Percentiles rank a stretch among this genome's conserved stretches.
phyloP scores from a whole-genome alignment of 2,113 vertebrate genomes.

The Siniperca chuatsi region DNA sequence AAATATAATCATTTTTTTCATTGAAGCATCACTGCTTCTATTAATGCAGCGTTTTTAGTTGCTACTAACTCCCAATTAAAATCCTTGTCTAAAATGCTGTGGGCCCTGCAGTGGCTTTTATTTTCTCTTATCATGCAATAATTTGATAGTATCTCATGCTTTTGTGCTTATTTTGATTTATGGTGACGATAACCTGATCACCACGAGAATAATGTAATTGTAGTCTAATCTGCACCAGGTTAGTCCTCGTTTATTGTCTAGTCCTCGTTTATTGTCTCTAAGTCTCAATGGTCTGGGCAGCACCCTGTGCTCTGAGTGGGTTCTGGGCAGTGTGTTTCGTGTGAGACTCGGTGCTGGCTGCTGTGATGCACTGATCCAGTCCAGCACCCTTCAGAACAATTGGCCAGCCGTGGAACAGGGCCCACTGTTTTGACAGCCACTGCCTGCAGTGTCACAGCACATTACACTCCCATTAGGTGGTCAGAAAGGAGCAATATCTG shows the following conservation, averaged over 20 bases:
- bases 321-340: slow-evolving; percentile 42
- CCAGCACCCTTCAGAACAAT: slow-evolving; percentile 81
- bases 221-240: slow-evolving; percentile 1
- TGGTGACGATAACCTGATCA: slow-evolving; percentile 9
- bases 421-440: slow-evolving; percentile 77
- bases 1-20: slow-evolving; percentile 32
- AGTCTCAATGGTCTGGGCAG: slow-evolving; percentile 20
- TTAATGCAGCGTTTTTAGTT: slow-evolving; percentile 11
- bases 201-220: slow-evolving; percentile 12
- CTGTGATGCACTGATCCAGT: slow-evolving; percentile 71
- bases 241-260: slow-evolving; percentile 7
- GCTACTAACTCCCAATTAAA: neutral
- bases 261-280: slow-evolving; percentile 7
- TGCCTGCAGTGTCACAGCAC: slow-evolving; percentile 77
- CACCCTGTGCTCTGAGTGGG: slow-evolving; percentile 25
- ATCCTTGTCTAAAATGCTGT: neutral
- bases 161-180: slow-evolving; percentile 25
- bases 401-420: slow-evolving; percentile 63
- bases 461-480: slow-evolving; percentile 74
- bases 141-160: slow-evolving; percentile 1
- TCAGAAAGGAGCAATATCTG: slow-evolving; percentile 70
- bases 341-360: slow-evolving; percentile 53
- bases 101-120: neutral
- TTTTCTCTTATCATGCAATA: slow-evolving; percentile 8
- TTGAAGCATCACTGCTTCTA: slow-evolving; percentile 4